Evolutionary conservation across 2,797 vertebrate species (phyloP), one percentile per base, ranked within the genome.

Genomic region (Oryzias sinensis): DNA sequence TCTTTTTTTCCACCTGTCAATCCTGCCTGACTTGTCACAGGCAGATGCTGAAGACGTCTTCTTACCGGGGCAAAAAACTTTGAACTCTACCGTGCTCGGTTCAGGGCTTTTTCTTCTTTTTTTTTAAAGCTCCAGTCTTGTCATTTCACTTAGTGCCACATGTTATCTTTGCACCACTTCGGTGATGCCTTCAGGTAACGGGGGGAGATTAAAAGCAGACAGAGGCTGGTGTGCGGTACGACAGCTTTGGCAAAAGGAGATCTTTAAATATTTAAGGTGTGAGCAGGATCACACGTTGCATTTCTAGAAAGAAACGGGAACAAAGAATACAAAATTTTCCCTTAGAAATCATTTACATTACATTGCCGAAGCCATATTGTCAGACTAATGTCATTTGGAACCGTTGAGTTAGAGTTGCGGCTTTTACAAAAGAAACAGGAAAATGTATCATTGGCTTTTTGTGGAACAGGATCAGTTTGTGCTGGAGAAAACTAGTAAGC

Each of bases 181-280:
- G 79, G 74, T 72, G 59, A 83, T 61, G 86, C 90, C 90, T 91
- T 80, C 84, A 91, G 90, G 87, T 91, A 88, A 86, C 75, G 77
- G 78, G 74, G 78, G 74, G 76, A 90, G 90, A 93, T 91, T 89
- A 91, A 86, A 90, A 76, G 77, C 81, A 83, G 84, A 72, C 76
- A 66, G 77, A 85, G 79, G 81, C 78, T 80, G 80, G 56, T 72
- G 79, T 78, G 83, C 81, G 76, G 80, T 79, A 86, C 76, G 72
- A 63, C 81, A 86, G 85, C 82, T 82, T 79, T 59, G 72, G 81
- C 76, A 74, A 82, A 90, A 84, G 79, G 79, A 80, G 84, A 82
- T 88, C 87, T 92, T 93, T 90, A 91, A 92, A 91, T 91, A 92
- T 92, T 93, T 88, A 92, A 89, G 85, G 80, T 89, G 58, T 76